These are phyloP conservation scores for Dichetophora obliterata DNA, from an alignment of 2,888 invertebrate genomes.

Conservation along the genomic window DNA sequence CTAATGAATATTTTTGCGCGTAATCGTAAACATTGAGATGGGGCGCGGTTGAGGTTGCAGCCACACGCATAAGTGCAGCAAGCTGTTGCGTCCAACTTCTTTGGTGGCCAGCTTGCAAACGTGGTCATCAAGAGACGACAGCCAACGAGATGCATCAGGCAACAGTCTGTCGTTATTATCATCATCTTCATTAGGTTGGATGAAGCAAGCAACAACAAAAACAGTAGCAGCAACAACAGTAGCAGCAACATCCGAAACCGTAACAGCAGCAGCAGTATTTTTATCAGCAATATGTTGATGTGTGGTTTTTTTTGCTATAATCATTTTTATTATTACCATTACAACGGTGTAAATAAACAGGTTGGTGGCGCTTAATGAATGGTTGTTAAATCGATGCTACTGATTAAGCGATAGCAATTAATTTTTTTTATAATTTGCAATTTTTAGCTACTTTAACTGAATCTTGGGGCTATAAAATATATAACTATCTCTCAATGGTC, in stretches of 20 bases:
- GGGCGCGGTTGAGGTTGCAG: not conserved
- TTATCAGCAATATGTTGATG: not conserved
- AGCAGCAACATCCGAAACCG: not conserved
- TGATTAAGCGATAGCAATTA: not conserved
- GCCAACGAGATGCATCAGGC: not conserved
- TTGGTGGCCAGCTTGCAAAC: conserved; percentile 14
- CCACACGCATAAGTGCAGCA: not conserved
- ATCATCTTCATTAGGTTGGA: conserved; percentile 17
- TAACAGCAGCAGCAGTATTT: not conserved
- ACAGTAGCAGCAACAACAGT: not conserved
- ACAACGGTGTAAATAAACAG: conserved; percentile 13
- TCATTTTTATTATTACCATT: conserved; percentile 12
- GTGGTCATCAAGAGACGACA: not conserved
- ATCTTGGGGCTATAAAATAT: not conserved
- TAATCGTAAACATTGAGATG: not conserved
- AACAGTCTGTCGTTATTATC: not conserved
- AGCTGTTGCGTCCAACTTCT: not conserved
- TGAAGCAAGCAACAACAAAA: not conserved
- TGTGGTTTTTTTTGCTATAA: not conserved
- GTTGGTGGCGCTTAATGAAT: not conserved
- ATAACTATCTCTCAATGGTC: no score
- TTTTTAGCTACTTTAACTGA: not conserved
- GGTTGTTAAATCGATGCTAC: not conserved
- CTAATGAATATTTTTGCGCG: not conserved
- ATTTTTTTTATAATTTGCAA: not conserved